phyloP scores from a whole-genome alignment of 2,113 vertebrate genomes.

The Oceanites oceanicus region DNA sequence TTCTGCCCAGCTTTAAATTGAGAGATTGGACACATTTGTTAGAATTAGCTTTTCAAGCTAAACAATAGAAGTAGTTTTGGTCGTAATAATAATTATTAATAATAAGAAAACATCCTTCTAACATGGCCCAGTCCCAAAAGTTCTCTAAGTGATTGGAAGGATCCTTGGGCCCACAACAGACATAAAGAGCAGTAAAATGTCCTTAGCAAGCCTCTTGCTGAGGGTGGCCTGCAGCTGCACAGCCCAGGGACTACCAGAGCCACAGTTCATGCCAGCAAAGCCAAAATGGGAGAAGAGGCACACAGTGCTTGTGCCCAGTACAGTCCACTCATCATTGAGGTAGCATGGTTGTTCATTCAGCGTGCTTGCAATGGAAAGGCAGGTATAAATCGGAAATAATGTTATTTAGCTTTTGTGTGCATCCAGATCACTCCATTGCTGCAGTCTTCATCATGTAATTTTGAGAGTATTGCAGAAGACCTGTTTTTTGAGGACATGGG shows the following conservation, averaged over 20 bases:
- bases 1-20: neutral
- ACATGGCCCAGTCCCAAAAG: neutral
- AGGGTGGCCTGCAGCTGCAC: neutral
- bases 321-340: fast-evolving
- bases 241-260: neutral
- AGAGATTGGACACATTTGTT: neutral
- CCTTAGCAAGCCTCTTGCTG: neutral
- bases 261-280: neutral
- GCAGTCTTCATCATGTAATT: neutral
- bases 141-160: neutral
- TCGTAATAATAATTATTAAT: neutral
- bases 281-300: neutral
- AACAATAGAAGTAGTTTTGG: neutral
- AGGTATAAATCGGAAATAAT: neutral
- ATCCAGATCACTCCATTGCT: neutral
- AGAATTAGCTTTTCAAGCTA: neutral
- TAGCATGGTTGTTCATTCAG: neutral
- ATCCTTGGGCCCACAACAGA: neutral
- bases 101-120: neutral
- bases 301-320: neutral
- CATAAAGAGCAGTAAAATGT: neutral
- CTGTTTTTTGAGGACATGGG: neutral
- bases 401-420: neutral
- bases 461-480: neutral
- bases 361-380: neutral